Evolutionary conservation across 2,113 vertebrate species (phyloP).

Genomic region (Solenodon paradoxus): DNA sequence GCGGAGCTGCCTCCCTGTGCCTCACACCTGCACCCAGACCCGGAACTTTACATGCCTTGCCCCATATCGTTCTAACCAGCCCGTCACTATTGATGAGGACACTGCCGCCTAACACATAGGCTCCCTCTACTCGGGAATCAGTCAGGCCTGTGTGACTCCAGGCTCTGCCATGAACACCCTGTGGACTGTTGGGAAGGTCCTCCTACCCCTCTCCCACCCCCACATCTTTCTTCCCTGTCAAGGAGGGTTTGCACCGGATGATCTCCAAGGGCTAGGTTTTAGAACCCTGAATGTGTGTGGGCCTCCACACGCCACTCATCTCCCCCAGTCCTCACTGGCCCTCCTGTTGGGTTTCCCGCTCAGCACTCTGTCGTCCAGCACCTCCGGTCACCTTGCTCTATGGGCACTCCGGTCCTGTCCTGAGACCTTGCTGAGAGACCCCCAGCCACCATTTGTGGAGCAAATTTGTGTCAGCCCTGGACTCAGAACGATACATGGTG

Average conservation of each 20-base stretch:
- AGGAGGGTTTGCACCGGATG: background rate
- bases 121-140: background rate
- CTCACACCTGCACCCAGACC: background rate
- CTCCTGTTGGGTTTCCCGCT: background rate
- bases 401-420: background rate
- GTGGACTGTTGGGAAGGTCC: background rate
- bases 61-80: background rate
- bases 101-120: background rate
- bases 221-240: background rate
- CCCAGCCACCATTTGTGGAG: background rate
- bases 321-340: background rate
- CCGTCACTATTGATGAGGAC: background rate
- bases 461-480: background rate
- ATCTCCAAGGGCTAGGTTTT: background rate
- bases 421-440: background rate
- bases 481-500: background rate
- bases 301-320: background rate
- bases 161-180: background rate
- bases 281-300: no score
- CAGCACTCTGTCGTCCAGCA: background rate
- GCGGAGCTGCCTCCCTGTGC: no score
- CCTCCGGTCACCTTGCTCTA: background rate
- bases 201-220: background rate
- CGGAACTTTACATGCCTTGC: background rate
- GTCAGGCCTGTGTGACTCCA: background rate